Conservation (phyloP, 2,888 invertebrate genomes). For the Amorpha juglandis region DNA sequence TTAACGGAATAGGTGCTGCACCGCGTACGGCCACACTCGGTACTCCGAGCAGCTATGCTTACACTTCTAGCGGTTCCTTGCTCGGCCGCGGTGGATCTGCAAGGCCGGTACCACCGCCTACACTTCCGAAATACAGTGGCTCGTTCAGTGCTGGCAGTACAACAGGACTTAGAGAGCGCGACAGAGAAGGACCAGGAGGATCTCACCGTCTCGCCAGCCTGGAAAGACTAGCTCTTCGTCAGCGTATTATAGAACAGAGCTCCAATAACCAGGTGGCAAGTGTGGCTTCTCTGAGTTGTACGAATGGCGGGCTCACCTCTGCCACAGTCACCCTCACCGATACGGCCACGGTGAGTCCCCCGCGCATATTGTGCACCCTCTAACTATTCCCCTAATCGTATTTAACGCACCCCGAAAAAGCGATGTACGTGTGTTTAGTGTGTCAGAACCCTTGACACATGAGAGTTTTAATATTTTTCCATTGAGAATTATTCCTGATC, state of each 20-base stretch:
- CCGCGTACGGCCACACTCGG: constrained; percentile 80
- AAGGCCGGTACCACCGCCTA: constrained; percentile 90
- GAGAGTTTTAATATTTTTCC: constrained; percentile 14
- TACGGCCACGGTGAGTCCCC: constrained; percentile 84
- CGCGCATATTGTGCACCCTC: constrained; percentile 75
- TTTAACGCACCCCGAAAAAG: constrained; percentile 74
- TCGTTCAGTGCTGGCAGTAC: constrained; percentile 90
- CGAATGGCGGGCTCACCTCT: constrained; percentile 73
- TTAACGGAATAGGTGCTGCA: constrained; percentile 76
- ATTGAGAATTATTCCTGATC: background rate
- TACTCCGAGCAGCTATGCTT: constrained; percentile 86
- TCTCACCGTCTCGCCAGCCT: constrained; percentile 92
- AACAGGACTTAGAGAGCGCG: constrained; percentile 86
- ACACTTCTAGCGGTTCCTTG: constrained; percentile 86
- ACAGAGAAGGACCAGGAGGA: constrained; percentile 88
- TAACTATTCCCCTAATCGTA: constrained; percentile 72
- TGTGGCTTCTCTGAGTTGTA: constrained; percentile 51
- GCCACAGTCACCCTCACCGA: constrained; percentile 82
- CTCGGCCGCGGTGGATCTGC: constrained; percentile 86
- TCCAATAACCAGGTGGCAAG: constrained; percentile 79
- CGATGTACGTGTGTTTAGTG: constrained; percentile 68
- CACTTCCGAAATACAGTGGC: constrained; percentile 91
- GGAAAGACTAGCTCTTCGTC: constrained; percentile 91
- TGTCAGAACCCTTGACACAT: constrained; percentile 41
- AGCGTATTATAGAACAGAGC: constrained; percentile 90